These are phyloP conservation scores for Caranx melampygus DNA, from an alignment of 2,113 vertebrate species.

Conservation along the genomic window DNA sequence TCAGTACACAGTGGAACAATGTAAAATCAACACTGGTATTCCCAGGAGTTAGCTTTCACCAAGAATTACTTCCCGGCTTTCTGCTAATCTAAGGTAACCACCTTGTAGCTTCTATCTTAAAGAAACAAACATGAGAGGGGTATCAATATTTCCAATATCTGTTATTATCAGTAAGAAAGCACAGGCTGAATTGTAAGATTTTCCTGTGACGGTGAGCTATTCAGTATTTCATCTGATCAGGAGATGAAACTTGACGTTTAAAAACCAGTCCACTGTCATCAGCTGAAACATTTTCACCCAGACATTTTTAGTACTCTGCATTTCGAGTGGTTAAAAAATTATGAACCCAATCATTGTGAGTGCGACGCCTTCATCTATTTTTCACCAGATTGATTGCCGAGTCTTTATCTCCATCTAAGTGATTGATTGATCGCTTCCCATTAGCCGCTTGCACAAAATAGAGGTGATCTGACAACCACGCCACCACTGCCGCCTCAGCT, in stretches of 20 bases:
- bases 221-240: no score
- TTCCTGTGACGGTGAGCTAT: no score
- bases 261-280: not conserved
- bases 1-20: not conserved
- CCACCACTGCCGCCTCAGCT: conserved; percentile 59
- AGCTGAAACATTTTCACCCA: not conserved
- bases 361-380: conserved; percentile 53
- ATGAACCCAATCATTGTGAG: conserved; percentile 35
- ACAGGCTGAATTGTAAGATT: no score
- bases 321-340: conserved; percentile 12
- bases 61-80: not conserved
- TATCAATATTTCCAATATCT: not conserved
- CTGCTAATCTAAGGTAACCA: not conserved
- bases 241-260: not conserved
- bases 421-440: conserved; percentile 63
- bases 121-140: not conserved
- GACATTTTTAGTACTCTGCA: not conserved
- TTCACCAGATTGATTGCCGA: conserved; percentile 49
- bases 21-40: not conserved
- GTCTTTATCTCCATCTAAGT: conserved; percentile 49
- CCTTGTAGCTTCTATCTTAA: not conserved
- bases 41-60: not conserved
- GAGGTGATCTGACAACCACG: conserved; percentile 47
- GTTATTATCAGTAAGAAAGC: not conserved
- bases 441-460: conserved; percentile 51